A percentile compares a stretch with the other conserved stretches of the same genome.
These are phyloP conservation scores for Rhagophthalmus giganteus DNA, from an alignment of 2,888 invertebrate species.

Conservation along the genomic window DNA sequence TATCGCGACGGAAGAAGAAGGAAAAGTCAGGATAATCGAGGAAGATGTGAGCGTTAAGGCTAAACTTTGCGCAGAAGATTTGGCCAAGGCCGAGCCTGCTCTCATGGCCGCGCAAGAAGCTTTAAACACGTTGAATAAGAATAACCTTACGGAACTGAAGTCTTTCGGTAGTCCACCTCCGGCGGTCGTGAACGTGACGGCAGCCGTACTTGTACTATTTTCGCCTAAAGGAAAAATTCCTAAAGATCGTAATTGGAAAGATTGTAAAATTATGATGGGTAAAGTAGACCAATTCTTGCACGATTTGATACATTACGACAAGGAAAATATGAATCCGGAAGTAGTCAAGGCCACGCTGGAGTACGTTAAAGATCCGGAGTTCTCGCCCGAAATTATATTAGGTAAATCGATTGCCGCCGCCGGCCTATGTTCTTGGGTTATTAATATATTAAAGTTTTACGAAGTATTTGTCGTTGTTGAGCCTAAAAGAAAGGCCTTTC, in stretches of 20 bases:
- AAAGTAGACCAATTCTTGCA: conserved; percentile 86
- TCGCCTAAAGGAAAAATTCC: conserved; percentile 79
- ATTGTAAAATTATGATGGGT: conserved; percentile 87
- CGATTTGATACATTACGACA: conserved; percentile 84
- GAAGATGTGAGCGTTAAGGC: conserved; percentile 84
- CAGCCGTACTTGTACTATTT: conserved; percentile 87
- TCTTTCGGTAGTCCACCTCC: conserved; percentile 91
- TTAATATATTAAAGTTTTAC: conserved; percentile 88
- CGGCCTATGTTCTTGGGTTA: conserved; percentile 92
- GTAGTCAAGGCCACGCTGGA: conserved; percentile 76
- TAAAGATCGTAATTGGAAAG: conserved; percentile 91
- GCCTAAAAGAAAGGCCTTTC: conserved; percentile 84
- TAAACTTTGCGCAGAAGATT: conserved; percentile 84
- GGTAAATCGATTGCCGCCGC: conserved; percentile 90
- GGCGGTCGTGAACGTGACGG: conserved; percentile 83
- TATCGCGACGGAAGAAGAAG: conserved; percentile 81
- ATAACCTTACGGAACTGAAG: conserved; percentile 90
- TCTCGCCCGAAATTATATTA: conserved; percentile 79
- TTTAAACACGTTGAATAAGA: conserved; percentile 89
- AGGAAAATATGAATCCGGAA: conserved; percentile 89
- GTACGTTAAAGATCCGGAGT: conserved; percentile 72
- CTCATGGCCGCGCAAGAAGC: conserved; percentile 87
- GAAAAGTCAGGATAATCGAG: conserved; percentile 86
- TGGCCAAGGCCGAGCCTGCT: conserved; percentile 90
- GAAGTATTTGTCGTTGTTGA: conserved; percentile 90